Percentiles rank a stretch among this genome's conserved stretches.
Conservation (phyloP, 2,888 invertebrate genomes). For the Pharmacophagus antenor region DNA sequence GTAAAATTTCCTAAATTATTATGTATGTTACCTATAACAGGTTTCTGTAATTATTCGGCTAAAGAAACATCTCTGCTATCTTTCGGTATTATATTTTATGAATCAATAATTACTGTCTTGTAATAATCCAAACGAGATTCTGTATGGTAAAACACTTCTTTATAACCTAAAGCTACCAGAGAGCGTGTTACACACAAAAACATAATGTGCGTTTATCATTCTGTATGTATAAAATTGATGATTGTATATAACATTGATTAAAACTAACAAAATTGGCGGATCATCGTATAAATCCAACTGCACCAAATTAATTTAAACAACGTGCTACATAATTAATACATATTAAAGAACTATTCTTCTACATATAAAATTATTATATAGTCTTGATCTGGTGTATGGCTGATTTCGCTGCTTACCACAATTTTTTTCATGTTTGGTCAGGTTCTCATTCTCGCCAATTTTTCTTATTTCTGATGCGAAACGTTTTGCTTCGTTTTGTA, state of each 20-base stretch:
- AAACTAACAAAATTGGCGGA: no score
- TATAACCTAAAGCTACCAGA: not conserved
- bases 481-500: constrained; percentile 64
- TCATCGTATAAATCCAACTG: no score
- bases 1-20: not conserved
- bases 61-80: no score
- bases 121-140: no score
- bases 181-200: not conserved
- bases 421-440: constrained; percentile 49
- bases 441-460: constrained; percentile 55
- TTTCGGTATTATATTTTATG: no score
- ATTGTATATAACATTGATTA: not conserved
- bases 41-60: not conserved
- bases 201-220: not conserved
- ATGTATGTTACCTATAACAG: not conserved
- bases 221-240: not conserved
- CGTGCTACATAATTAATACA: no score
- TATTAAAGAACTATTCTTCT: no score
- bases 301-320: no score
- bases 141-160: not conserved
- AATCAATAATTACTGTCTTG: no score
- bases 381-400: no score
- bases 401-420: constrained; percentile 41
- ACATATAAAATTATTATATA: no score
- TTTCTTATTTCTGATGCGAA: constrained; percentile 67